Conservation (phyloP, 2,113 vertebrate genomes). For the Rhineura floridana region DNA sequence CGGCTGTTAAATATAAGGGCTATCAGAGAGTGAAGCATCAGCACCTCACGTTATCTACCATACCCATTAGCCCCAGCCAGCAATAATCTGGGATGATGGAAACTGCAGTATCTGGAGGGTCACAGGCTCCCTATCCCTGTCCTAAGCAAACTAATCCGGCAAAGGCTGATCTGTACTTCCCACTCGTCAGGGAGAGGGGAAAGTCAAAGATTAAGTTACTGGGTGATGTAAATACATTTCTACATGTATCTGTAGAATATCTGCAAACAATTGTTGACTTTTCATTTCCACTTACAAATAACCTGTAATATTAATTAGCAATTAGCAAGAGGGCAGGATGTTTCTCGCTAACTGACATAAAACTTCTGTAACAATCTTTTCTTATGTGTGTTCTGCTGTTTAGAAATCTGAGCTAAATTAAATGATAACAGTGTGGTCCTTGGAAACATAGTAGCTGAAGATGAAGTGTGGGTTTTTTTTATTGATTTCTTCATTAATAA, state of each 20-base stretch:
- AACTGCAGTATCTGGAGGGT: no score
- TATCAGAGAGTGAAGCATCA: neutral
- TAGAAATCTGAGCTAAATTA: conserved; percentile 62
- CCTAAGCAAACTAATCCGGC: no score
- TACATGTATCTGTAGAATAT: neutral
- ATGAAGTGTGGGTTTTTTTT: conserved; percentile 61
- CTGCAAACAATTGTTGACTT: conserved; percentile 48
- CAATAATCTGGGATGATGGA: no score
- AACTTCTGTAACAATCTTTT: conserved; percentile 44
- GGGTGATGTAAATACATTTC: neutral
- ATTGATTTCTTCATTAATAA: conserved; percentile 35
- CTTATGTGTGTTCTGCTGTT: conserved; percentile 32
- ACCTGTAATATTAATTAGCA: conserved; percentile 49
- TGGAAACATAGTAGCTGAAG: conserved; percentile 65
- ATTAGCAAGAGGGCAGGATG: conserved; percentile 2
- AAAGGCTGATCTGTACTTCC: no score
- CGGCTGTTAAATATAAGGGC: neutral
- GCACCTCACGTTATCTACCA: no score
- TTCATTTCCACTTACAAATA: conserved; percentile 33
- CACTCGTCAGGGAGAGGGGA: no score
- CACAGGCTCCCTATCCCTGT: no score
- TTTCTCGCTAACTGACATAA: conserved; percentile 27
- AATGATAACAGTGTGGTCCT: conserved; percentile 62
- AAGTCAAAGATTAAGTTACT: no score
- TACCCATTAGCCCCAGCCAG: no score